phyloP scores from a whole-genome alignment of 2,888 invertebrate species.

The Trachelus troglodyta region DNA sequence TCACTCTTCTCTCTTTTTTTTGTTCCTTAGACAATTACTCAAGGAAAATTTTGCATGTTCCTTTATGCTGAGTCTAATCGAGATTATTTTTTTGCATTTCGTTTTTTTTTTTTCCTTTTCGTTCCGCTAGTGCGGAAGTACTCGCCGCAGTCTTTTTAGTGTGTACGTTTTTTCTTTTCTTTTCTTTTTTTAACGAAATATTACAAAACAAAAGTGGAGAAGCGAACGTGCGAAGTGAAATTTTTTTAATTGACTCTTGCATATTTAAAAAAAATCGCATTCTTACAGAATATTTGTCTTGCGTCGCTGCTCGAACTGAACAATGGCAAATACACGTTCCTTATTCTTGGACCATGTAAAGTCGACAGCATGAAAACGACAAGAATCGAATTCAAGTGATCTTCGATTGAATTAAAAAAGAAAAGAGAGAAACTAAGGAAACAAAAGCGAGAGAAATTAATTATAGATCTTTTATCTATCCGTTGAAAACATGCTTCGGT shows the following conservation, averaged over 20 bases:
- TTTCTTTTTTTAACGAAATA: background rate
- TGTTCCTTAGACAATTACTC: background rate
- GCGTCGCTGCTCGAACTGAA: background rate
- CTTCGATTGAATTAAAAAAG: background rate
- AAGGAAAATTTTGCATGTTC: background rate
- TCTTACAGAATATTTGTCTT: background rate
- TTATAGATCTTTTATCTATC: background rate
- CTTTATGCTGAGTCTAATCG: background rate
- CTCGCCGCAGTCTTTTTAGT: background rate
- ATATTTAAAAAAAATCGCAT: background rate
- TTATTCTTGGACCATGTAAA: background rate
- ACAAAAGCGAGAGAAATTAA: background rate
- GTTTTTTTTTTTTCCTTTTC: background rate
- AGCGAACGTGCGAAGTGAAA: background rate
- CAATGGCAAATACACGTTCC: background rate
- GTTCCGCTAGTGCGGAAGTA: background rate
- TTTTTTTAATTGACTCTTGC: background rate
- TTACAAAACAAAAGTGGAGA: background rate
- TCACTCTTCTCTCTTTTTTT: background rate
- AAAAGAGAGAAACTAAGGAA: background rate
- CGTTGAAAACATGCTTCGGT: background rate
- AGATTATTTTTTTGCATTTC: background rate
- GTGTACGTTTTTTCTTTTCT: background rate
- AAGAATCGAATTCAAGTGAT: background rate
- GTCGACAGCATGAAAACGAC: background rate